These are phyloP conservation scores for Lydus trimaculatus DNA, from an alignment of 2,888 invertebrate genomes.

Conservation along the genomic window DNA sequence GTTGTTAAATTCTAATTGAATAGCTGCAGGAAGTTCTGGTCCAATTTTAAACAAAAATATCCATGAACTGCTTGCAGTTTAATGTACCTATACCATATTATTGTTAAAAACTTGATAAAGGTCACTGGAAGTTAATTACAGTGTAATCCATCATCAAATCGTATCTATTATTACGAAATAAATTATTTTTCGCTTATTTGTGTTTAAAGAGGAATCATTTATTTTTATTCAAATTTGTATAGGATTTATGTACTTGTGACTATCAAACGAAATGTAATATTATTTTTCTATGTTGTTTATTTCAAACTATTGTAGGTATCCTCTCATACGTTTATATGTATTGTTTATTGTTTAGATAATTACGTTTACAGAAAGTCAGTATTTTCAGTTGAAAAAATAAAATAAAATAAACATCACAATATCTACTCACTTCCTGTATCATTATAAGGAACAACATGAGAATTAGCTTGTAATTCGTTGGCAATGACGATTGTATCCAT, in stretches of 20 bases:
- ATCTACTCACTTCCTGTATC: slow-evolving; percentile 40
- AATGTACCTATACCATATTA: neutral
- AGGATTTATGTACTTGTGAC: neutral
- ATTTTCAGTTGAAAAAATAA: neutral
- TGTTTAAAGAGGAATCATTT: neutral
- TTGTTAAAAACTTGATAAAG: neutral
- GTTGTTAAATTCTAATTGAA: neutral
- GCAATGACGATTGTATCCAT: slow-evolving; percentile 27
- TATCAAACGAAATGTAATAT: neutral
- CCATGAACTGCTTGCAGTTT: neutral
- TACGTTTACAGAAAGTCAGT: neutral
- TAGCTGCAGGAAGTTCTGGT: neutral
- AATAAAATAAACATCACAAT: neutral
- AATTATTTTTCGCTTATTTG: neutral
- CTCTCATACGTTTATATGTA: neutral
- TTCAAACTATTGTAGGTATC: neutral
- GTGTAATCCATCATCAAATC: neutral
- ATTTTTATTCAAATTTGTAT: neutral
- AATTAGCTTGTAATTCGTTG: slow-evolving; percentile 32
- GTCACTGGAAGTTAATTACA: neutral
- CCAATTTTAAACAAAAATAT: slow-evolving; percentile 2
- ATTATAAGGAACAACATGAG: slow-evolving; percentile 31
- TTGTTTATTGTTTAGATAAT: slow-evolving; percentile 1
- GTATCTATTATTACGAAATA: neutral
- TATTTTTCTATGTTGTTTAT: neutral